These are phyloP conservation scores for Drosophila recens DNA, from an alignment of 2,888 invertebrate species.

Conservation along the genomic window DNA sequence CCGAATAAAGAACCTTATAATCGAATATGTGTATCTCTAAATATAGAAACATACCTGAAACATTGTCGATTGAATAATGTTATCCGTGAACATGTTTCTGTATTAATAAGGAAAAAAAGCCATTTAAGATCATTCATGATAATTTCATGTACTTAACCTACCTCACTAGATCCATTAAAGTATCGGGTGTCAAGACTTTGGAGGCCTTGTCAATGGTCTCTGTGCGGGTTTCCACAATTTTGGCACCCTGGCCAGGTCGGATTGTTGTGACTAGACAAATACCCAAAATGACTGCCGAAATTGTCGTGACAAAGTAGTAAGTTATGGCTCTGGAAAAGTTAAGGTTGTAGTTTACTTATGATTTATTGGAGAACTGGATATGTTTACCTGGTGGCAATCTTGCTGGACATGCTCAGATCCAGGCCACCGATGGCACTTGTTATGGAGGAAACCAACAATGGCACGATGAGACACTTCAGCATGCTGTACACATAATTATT, in stretches of 20 bases:
- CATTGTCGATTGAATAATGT: conserved; percentile 94
- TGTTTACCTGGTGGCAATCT: conserved; percentile 87
- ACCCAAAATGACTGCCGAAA: conserved; percentile 95
- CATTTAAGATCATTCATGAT: not conserved
- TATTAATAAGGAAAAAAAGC: not conserved
- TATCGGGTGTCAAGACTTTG: conserved; percentile 93
- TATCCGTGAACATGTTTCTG: conserved; percentile 97
- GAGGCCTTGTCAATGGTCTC: conserved; percentile 85
- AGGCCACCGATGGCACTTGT: conserved; percentile 96
- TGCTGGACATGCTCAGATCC: conserved; percentile 95
- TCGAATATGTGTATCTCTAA: not conserved
- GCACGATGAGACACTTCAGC: conserved; percentile 97
- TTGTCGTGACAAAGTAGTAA: conserved; percentile 96
- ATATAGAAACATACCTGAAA: conserved; percentile 87
- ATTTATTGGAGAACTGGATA: too few species aligned
- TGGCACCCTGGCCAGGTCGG: conserved; percentile 90
- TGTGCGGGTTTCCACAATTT: conserved; percentile 86
- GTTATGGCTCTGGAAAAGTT: conserved; percentile 89
- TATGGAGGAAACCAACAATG: conserved; percentile 95
- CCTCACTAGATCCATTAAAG: conserved; percentile 96
- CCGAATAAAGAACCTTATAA: not conserved
- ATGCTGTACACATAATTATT: conserved; percentile 86
- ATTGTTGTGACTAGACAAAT: conserved; percentile 96
- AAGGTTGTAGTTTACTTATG: not conserved
- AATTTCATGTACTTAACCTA: conserved; percentile 82